Conservation (phyloP, 2,797 vertebrate genomes). For the Taenioides sp. region DNA sequence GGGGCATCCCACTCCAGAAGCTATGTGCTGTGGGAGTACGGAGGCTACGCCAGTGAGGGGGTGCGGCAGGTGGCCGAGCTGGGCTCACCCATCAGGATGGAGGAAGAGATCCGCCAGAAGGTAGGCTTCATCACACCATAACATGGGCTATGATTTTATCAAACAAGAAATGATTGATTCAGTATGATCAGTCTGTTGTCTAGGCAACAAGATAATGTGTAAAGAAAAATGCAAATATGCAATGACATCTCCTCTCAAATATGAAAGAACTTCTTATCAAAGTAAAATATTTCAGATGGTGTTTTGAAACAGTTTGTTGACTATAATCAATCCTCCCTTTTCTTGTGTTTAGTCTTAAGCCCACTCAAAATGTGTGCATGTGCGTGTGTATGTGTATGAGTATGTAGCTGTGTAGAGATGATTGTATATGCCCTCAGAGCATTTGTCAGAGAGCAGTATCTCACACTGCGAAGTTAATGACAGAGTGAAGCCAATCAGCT, state of each 20-base stretch:
- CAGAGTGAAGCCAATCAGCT: conserved; percentile 30
- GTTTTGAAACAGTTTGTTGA: not conserved
- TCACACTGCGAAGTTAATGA: conserved; percentile 56
- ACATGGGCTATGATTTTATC: not conserved
- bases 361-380: not conserved
- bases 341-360: not conserved
- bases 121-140: conserved; percentile 64
- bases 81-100: conserved; percentile 97
- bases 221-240: no score
- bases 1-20: conserved; percentile 92
- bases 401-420: not conserved
- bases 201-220: not conserved
- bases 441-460: conserved; percentile 31
- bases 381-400: no score
- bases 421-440: conserved; percentile 12
- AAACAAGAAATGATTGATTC: not conserved
- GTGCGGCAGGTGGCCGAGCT: conserved; percentile 94
- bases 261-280: not conserved
- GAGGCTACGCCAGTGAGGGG: conserved; percentile 91
- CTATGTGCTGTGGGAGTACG: conserved; percentile 96
- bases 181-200: not conserved
- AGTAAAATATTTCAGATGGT: not conserved
- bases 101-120: conserved; percentile 96
- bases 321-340: not conserved
- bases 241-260: no score